Base-by-base conservation (phyloP, 2,888 invertebrate genomes). In the Clivina fossor region DNA sequence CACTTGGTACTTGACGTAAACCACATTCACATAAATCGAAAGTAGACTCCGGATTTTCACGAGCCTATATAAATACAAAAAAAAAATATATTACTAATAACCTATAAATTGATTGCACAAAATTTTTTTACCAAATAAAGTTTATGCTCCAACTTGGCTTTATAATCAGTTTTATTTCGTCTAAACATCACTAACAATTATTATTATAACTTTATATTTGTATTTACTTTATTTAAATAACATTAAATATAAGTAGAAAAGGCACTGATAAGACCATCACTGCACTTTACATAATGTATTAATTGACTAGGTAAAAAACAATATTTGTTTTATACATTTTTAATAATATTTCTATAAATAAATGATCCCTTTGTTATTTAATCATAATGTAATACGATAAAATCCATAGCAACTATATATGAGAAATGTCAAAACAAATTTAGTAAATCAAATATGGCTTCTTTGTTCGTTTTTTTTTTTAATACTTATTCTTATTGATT, bases 21-120 rank as follows among this genome's bases (percentile, higher is more conserved):
- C 84, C 82, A 73, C 92, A 92, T 61, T 85, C 85, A 3, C 90
- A 86, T 58, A 92, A 71, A 73, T 92, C 91, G 72, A 89, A 91
- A 58, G 83, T 78, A 50, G 86, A 83, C 70, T 90, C 91, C 22
- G 91, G 92, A 61, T 84, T 86, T 74, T 91, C 91, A 64, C 82
- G 76, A 26, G 85, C 84, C 85, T 85, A 68, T n/a, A n/a, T n/a
- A n/a, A n/a, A n/a, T n/a, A n/a, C n/a, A n/a, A 55, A 71, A 68
- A 55, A 37, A 38, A 46, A 58, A 59, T 11, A 19, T 38, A 26
- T 35, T 15, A 26, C 3, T n/a, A 30, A 3, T 35, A 33, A 50
- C 26, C 20, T 33, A 30, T 28, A 16, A 18, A 18, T 48, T 38
- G 22, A 38, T 40, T 43, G 56, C 56, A 43, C 16, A 48, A 18